Evolutionary conservation across 2,797 vertebrate genomes (phyloP), one percentile per base, ranked within the genome.

Genomic region (Lepilemur septentrionalis): DNA sequence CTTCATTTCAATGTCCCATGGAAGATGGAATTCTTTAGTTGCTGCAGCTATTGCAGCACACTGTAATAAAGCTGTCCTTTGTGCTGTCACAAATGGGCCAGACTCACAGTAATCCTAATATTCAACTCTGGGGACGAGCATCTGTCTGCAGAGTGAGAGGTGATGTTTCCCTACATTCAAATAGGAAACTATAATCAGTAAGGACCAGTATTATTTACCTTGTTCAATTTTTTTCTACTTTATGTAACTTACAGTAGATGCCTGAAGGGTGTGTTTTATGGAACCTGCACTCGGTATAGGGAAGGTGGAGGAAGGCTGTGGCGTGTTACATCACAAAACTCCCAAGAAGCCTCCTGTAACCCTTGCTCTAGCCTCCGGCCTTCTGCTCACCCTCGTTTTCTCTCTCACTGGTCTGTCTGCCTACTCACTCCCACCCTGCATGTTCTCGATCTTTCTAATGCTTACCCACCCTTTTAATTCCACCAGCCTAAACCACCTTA

Each of bases 401-500:
- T 81, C 73, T 76, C 61, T 69, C 38, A 50, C 38, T 73, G 67
- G n/a, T 89, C 46, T 79, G 4, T 83, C 43, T 83, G 70, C n/a
- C 30, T 38, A 46, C 72, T 95, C 73, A 32, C 18, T 61, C 13
- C 46, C 28, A 88, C 46, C 48, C 59, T 73, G 70, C 57, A 48
- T 92, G 89, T 84, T 92, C 59, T 70, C 72, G 50, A 10, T 28
- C 48, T 79, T 89, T 96, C 67, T 87, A 75, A 32, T 84, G 46
- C n/a, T 91, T 65, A 48, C 30, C 20, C 15, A 8, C 32, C 7
- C 2, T 69, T 81, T 87, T 30, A 14, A 72, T 57, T 55, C 32
- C 30, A 83, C 35, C 15, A 43, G 25, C 67, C 43, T 82, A 52
- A 86, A 83, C 81, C 80, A 38, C 5, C 15, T 88, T 25, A 20